These are phyloP conservation scores for Felis catus DNA, from an alignment of 2,113 vertebrate species.

Conservation along the genomic window DNA sequence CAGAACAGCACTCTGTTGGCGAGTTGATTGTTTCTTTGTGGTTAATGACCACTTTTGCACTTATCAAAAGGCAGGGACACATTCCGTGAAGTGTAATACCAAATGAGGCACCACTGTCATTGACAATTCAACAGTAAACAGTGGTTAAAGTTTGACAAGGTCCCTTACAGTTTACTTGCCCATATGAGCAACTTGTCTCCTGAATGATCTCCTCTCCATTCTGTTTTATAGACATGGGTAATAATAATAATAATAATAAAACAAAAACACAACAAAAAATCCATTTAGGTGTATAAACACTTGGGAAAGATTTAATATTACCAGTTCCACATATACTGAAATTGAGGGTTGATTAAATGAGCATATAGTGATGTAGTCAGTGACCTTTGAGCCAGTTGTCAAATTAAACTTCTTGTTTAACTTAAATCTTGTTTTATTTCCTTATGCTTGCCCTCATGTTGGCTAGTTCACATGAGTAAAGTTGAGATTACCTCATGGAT, in stretches of 20 bases:
- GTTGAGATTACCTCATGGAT: not conserved
- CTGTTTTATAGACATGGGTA: constrained; percentile 21
- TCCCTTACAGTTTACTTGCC: constrained; percentile 40
- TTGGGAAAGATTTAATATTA: constrained; percentile 35
- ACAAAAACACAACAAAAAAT: not conserved
- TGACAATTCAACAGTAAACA: not conserved
- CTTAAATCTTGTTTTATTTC: constrained; percentile 31
- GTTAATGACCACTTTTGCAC: constrained; percentile 60
- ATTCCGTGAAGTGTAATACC: constrained; percentile 19
- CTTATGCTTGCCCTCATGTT: not conserved
- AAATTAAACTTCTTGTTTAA: not conserved
- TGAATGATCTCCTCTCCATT: constrained; percentile 39
- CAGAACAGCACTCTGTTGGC: not conserved
- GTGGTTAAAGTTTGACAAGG: constrained; percentile 49
- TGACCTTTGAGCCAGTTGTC: not conserved
- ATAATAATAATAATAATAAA: not conserved
- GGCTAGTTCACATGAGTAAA: constrained; percentile 1
- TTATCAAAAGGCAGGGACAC: constrained; percentile 47
- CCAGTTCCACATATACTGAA: not conserved
- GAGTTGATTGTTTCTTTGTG: constrained; percentile 43
- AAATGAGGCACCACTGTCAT: not conserved
- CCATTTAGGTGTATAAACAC: not conserved
- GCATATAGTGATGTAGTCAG: not conserved
- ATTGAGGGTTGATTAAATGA: constrained; percentile 19
- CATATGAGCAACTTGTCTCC: not conserved